Base-by-base conservation (phyloP, 2,113 vertebrate species). In the Chloroceryle aenea region DNA sequence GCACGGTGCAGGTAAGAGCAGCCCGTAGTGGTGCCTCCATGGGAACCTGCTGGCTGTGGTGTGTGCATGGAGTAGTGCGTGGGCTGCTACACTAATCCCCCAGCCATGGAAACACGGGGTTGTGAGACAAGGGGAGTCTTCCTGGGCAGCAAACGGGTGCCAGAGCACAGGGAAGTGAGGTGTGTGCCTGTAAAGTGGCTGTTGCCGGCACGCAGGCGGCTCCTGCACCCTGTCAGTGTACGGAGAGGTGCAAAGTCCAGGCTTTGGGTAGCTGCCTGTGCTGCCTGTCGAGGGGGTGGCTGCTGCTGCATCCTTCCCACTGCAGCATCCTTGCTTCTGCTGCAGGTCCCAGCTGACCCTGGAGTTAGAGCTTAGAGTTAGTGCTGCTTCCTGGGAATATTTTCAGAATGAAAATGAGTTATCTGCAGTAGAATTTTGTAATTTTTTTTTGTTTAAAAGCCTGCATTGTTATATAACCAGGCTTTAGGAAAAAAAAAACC, bases 171-270 rank as follows among this genome's bases (percentile, higher is more conserved):
- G 27, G n/a, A 38, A 18, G 21, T 53, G 47, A 53, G n/a, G 27
- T 45, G n/a, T 62, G 23, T 61, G 38, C 32, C 43, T 0, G 1
- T 17, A 18, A 3, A 32, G 8, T 32, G 45, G 9, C 66, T 52
- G 56, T 45, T 30, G 16, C 52, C 1, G 2, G 21, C 38, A 21
- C 1, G 0, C 11, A 26, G 45, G 36, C 20, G 63, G 67, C 20
- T 43, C 6, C 11, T 0, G 0, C 3, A 3, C 21, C 22, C 13
- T 0, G 1, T 32, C 23, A 7, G 62, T 12, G 5, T 20, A 19
- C 1, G 1, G 7, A 25, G 42, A 1, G 1, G 34, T 5, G 2
- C 1, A 1, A 40, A 55, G 32, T 27, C 0, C 4, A 0, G 14
- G 34, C 20, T 63, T 77, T n/a, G n/a, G n/a, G n/a, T n/a, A n/a